Evolutionary conservation across 2,888 invertebrate species (phyloP), one percentile per base, ranked within the genome.

Genomic region (Horisme vitalbata): DNA sequence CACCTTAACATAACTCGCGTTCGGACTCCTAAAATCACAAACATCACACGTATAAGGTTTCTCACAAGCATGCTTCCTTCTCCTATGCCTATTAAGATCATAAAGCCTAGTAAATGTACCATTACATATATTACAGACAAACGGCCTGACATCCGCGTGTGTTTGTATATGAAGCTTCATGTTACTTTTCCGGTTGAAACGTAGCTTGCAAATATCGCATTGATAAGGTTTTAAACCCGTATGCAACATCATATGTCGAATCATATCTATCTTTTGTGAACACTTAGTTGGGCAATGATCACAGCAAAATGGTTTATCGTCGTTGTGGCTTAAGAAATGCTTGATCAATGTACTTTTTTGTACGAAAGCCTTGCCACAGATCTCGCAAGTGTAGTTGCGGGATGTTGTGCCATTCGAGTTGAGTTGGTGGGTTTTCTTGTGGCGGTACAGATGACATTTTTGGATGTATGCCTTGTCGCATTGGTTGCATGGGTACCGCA

Each of bases 1-100:
- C 1, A 5, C 34, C 12, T 41, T 41, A 2, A 41, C 6, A 41
- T 33, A 41, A 27, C 41, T 34, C 1, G 41, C 41, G 8, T 41
- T 41, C 0, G 14, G 27, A 6, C 33, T 34, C 8, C 41, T 33
- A 10, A 41, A 41, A 2, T 41, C 33, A 13, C 41, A 41, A 14
- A 34, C n/a, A 10, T 14, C 27, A 8, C 41, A 41, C 1, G 18
- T 20, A 14, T 21, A 27, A 6, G 33, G 33, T 12, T 41, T 41
- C 8, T 41, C 41, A 0, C 41, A 7, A 0, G 8, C 10, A 27
- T 41, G 41, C 27, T 41, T 41, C 5, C 41, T 18, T 5, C 21
- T 41, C 5, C 1, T 14, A 21, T 41, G 41, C 2, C 41, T n/a
- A 3, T 26, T 34, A 4, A 41, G 6, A 1, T 41, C 41, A 10